Conservation (phyloP, 2,888 invertebrate genomes). For the Endotricha flammealis region DNA sequence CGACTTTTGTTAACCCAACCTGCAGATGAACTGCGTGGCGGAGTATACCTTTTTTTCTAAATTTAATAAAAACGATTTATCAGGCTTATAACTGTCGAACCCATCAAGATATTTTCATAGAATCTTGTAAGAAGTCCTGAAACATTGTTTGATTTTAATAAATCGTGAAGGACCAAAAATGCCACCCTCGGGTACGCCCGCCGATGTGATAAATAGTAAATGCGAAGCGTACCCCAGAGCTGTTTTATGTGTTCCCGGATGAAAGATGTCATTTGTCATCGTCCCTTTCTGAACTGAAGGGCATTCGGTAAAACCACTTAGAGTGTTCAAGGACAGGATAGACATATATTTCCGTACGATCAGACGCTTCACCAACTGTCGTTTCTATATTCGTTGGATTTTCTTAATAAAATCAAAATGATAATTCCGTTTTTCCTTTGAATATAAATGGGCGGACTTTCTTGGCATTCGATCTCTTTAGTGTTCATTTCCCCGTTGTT, state of each 20-base stretch:
- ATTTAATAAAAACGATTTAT: too few species aligned
- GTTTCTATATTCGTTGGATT: constrained; percentile 8
- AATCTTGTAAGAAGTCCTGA: too few species aligned
- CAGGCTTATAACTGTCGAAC: too few species aligned
- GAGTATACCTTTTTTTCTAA: too few species aligned
- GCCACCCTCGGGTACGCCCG: constrained; percentile 11
- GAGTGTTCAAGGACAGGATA: constrained; percentile 16
- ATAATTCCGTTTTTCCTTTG: constrained; percentile 8
- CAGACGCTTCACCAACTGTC: constrained; percentile 7
- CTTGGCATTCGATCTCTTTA: too few species aligned
- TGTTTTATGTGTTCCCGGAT: constrained; percentile 36
- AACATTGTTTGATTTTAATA: constrained; percentile 3
- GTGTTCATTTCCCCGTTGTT: too few species aligned
- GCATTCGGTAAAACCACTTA: constrained; percentile 23
- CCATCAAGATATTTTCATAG: neutral
- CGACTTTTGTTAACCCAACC: too few species aligned
- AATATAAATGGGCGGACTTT: too few species aligned
- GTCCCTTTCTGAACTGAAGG: constrained; percentile 24
- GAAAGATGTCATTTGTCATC: constrained; percentile 41
- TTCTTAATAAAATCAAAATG: constrained; percentile 9
- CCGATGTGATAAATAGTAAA: constrained; percentile 31
- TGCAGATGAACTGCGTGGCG: too few species aligned
- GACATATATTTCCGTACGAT: constrained; percentile 19
- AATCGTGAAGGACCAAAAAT: constrained; percentile 7
- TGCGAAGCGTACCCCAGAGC: constrained; percentile 22